Conservation (phyloP, 2,113 vertebrate genomes). For the Ariopsis seemanni region DNA sequence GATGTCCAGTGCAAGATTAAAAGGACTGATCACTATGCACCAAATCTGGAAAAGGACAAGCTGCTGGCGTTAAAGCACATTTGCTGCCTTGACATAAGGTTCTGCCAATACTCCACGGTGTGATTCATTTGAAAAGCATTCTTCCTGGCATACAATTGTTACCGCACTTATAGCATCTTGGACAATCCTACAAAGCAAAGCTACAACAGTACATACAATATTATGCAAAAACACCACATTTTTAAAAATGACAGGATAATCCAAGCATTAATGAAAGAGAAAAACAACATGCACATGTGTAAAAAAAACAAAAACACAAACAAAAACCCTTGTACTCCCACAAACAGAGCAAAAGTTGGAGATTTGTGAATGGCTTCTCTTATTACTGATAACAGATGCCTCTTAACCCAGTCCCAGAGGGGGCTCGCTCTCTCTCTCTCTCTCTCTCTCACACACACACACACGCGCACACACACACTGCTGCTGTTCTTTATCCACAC, state of each 20-base stretch:
- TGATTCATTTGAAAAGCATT: conserved; percentile 49
- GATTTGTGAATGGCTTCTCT: conserved; percentile 11
- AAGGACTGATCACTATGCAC: background rate
- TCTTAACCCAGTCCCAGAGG: conserved; percentile 24
- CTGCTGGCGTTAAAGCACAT: background rate
- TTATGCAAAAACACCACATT: background rate
- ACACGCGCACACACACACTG: background rate
- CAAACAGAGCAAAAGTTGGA: conserved; percentile 1
- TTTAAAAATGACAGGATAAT: background rate
- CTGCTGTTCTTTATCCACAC: conserved; percentile 1
- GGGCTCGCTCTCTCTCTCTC: no score
- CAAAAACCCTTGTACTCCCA: background rate
- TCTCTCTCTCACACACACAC: background rate
- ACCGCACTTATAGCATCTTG: conserved; percentile 26
- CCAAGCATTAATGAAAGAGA: background rate
- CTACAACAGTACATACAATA: conserved; percentile 16
- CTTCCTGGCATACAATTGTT: conserved; percentile 42
- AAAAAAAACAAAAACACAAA: background rate
- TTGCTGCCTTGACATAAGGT: conserved; percentile 34
- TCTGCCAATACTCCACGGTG: conserved; percentile 22
- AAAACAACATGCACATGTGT: background rate
- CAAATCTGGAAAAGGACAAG: conserved; percentile 31
- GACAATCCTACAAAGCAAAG: conserved; percentile 20
- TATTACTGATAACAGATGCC: conserved; percentile 23
- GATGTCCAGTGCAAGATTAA: background rate